A percentile compares a stretch with the other conserved stretches of the same genome.
phyloP scores from a whole-genome alignment of 1,140 invertebrate species.

The Brachionus asplanchnoidis region DNA sequence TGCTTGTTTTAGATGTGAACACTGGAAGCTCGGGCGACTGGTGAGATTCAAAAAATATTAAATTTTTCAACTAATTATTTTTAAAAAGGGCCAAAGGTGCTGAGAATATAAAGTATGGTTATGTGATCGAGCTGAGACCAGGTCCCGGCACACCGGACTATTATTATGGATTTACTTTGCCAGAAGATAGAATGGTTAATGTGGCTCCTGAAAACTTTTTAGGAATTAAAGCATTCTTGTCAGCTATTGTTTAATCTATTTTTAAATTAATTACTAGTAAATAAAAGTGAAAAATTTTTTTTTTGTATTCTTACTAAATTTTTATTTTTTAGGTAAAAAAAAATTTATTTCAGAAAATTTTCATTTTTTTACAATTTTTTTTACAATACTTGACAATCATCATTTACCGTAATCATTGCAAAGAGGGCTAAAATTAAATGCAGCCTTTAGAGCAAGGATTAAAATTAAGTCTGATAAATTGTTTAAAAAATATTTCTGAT shows the following conservation, averaged over 20 bases:
- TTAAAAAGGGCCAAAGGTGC: conserved; percentile 42
- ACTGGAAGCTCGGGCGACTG: not conserved
- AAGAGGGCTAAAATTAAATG: no score
- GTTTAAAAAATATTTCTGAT: no score
- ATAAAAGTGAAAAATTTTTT: no score
- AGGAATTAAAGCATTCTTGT: conserved; percentile 19
- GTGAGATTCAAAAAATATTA: not conserved
- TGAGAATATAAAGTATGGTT: conserved; percentile 44
- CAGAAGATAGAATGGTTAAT: conserved; percentile 8
- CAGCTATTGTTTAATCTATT: not conserved
- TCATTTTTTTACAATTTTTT: no score
- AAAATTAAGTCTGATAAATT: no score
- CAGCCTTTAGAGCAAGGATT: no score
- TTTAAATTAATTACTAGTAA: no score
- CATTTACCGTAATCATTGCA: no score
- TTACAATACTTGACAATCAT: no score
- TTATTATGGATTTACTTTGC: conserved; percentile 25
- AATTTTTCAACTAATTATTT: not conserved
- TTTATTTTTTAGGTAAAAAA: no score
- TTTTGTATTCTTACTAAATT: no score
- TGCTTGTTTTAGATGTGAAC: not conserved
- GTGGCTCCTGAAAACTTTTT: not conserved
- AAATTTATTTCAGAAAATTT: no score
- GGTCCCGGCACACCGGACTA: conserved; percentile 30
- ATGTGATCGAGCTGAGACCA: conserved; percentile 44